A percentile compares a stretch with the other conserved stretches of the same genome.
These are phyloP conservation scores for Neodiprion virginianus DNA, from an alignment of 1,140 invertebrate species.

Conservation along the genomic window DNA sequence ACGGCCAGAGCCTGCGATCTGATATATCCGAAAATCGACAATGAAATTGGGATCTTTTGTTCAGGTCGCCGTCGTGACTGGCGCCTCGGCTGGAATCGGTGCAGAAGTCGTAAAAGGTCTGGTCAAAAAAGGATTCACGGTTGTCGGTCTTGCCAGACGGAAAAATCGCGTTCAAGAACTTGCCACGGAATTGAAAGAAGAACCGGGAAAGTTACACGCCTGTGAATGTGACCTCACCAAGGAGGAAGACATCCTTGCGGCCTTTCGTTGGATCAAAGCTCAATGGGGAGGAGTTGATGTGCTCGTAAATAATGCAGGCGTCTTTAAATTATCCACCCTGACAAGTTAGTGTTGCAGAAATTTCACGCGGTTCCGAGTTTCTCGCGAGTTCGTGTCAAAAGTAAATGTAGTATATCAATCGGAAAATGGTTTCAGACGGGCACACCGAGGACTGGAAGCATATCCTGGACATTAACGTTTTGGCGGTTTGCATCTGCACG, in stretches of 20 bases:
- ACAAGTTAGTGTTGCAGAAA: conserved; percentile 37
- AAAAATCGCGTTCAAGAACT: conserved; percentile 49
- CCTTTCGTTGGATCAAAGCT: conserved; percentile 67
- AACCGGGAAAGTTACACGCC: conserved; percentile 38
- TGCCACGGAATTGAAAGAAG: conserved; percentile 23
- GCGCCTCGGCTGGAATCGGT: conserved; percentile 73
- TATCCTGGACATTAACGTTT: conserved; percentile 68
- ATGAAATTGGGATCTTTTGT: not conserved
- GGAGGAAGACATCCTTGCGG: conserved; percentile 67
- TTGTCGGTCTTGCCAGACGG: conserved; percentile 67
- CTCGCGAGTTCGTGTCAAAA: not conserved
- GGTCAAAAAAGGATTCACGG: conserved; percentile 64
- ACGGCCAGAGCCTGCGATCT: too few relatives aligned
- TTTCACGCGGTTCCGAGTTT: not conserved
- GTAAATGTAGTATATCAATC: not conserved
- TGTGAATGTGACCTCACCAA: conserved; percentile 72
- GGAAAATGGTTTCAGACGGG: conserved; percentile 38
- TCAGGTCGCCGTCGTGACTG: conserved; percentile 70
- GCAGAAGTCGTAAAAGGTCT: conserved; percentile 55
- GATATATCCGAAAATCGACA: too few relatives aligned
- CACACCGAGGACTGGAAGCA: conserved; percentile 52
- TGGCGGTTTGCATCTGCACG: conserved; percentile 64
- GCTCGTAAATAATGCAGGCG: conserved; percentile 72
- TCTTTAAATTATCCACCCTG: conserved; percentile 36
- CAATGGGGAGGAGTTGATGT: conserved; percentile 68